Conservation (phyloP, 2,888 invertebrate species). For the Drosophila colorata region DNA sequence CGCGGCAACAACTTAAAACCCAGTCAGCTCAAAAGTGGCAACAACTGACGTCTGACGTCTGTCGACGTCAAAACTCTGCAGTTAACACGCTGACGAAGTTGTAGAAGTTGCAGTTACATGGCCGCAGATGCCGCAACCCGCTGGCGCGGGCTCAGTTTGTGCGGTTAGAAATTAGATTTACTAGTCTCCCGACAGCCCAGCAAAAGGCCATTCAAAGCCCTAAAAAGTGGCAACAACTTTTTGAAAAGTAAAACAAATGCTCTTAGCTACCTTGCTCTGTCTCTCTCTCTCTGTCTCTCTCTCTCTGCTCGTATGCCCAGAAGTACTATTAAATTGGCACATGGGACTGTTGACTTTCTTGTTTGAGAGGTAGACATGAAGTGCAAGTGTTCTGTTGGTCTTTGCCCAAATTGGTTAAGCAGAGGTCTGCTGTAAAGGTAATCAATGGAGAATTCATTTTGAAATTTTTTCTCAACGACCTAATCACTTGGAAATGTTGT, state of each 20-base stretch:
- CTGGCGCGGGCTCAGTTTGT: constrained; percentile 28
- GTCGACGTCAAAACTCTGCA: constrained; percentile 44
- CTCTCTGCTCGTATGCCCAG: constrained; percentile 21
- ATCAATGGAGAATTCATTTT: constrained; percentile 61
- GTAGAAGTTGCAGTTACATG: constrained; percentile 64
- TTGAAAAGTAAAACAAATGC: constrained; percentile 69
- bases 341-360: constrained; percentile 62
- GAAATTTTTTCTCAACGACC: constrained; percentile 53
- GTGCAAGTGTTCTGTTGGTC: constrained; percentile 64
- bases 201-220: constrained; percentile 47
- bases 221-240: constrained; percentile 67
- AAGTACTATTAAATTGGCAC: constrained; percentile 67
- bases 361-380: constrained; percentile 37
- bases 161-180: constrained; percentile 78
- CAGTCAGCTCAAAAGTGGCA: constrained; percentile 70
- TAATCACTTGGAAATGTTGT: constrained; percentile 63
- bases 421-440: constrained; percentile 52
- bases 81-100: constrained; percentile 71
- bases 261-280: constrained; percentile 28
- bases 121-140: constrained; percentile 41
- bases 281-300: neutral
- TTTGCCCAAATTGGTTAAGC: constrained; percentile 43
- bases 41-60: constrained; percentile 58
- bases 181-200: constrained; percentile 56
- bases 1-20: constrained; percentile 71